Evolutionary conservation across 2,888 invertebrate species (phyloP).

Genomic region (Torymus tubicola): DNA sequence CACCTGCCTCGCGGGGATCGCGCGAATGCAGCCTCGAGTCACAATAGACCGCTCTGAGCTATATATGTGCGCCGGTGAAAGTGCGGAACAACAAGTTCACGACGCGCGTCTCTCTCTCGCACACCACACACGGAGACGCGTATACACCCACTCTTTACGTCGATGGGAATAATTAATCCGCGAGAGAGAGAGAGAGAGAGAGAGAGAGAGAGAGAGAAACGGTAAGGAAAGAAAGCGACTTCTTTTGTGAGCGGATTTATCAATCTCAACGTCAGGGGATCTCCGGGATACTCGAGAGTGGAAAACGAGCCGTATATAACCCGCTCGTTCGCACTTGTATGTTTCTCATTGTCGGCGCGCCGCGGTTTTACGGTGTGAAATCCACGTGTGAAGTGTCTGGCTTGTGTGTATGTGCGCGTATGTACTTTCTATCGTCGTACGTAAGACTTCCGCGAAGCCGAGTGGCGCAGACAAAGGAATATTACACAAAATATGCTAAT

Average conservation of each 20-base stretch:
- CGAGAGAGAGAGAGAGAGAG: background rate
- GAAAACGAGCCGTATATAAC: background rate
- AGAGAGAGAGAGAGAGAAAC: constrained; percentile 14
- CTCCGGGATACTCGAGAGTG: background rate
- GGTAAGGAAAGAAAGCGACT: constrained; percentile 30
- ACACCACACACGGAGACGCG: no score
- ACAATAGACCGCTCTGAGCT: background rate
- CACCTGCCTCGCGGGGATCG: constrained; percentile 7
- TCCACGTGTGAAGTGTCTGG: constrained; percentile 39
- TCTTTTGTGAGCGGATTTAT: constrained; percentile 44
- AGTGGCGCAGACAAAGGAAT: constrained; percentile 39
- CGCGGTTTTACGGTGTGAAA: constrained; percentile 35
- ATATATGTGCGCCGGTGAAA: no score
- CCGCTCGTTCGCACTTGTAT: no score
- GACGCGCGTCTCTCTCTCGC: background rate
- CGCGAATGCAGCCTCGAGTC: background rate
- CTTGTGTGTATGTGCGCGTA: background rate
- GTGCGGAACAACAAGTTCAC: no score
- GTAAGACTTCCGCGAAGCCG: constrained; percentile 48
- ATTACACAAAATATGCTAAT: constrained; percentile 51
- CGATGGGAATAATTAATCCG: no score
- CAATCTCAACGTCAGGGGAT: constrained; percentile 20
- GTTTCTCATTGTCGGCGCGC: constrained; percentile 3
- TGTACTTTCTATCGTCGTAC: constrained; percentile 46
- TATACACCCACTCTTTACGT: no score